Base-by-base conservation (phyloP, 2,797 vertebrate genomes). In the Gephyroberyx darwinii region DNA sequence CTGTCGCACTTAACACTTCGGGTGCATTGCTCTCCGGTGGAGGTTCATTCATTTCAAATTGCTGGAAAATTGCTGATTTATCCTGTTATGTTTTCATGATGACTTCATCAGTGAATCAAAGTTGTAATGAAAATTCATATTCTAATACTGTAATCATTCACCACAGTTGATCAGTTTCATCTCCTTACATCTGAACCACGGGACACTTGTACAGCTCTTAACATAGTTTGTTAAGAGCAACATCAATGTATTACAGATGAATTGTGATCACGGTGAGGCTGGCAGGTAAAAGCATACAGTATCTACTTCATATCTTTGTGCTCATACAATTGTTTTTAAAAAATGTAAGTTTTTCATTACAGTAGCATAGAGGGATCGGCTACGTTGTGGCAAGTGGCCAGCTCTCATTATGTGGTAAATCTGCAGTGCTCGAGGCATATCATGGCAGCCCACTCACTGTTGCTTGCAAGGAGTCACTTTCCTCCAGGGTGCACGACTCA, bases 381-480 rank as follows among this genome's bases (percentile, higher is more conserved):
- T 41, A 26, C 26, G 58, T 55, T 10, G 50, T 74, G 64, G 76
- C 76, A 80, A 72, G 59, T 71, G 73, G 71, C 56, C 70, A 77
- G 55, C 53, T 58, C 58, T 90, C 69, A 80, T 89, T 83, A 82
- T 54, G 74, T 80, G 77, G 62, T 73, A 66, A 84, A 83, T 77
- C 62, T 14, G 82, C 69, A 78, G 80, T 26, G 77, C 82, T 78
- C 20, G 10, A 71, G 70, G 77, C 59, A 4, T 39, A 69, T 77
- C 78, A 69, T 53, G 72, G 72, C 83, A 74, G 81, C 89, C 86
- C 84, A 86, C 85, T 86, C 85, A 74, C 58, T 48, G 37, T 66
- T 74, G 80, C 84, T 62, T 75, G 47, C 73, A 71, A 66, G 84
- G 67, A 71, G 66, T 69, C 70, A n/a, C 68, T 71, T 78, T 74